Evolutionary conservation across 2,888 invertebrate genomes (phyloP), one percentile per base, ranked within the genome.

Genomic region (Drosophila vallismaia): DNA sequence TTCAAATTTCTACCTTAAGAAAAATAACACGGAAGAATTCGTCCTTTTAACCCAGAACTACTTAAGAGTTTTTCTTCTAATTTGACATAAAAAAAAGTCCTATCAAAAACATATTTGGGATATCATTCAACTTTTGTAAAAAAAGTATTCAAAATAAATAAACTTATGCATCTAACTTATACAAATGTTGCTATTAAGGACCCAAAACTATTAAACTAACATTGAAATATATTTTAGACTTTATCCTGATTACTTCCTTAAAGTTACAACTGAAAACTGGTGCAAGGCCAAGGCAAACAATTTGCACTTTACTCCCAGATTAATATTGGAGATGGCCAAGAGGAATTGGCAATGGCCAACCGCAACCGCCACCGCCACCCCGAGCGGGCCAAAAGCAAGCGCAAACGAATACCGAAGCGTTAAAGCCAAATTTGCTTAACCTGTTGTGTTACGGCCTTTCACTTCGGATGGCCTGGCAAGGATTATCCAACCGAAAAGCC

Each of bases 401-500:
- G 42, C 40, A 53, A 49, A 49, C 33, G 48, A 58, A 28, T 28
- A 28, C 28, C 28, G 28, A 69, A 40, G 28, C 10, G 56, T 4
- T 12, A 52, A 40, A 50, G 54, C 68, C 68, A 68, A 68, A 54
- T 81, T 81, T 80, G 75, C 67, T 75, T 80, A 83, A 81, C 83
- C 83, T 81, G 81, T 81, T 80, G 80, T 55, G 53, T 10, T 33
- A 12, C 44, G 56, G 71, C 69, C 76, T 76, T 79, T 77, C 74
- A 77, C 77, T 71, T 49, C 64, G 36, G 52, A 40, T 55, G 48
- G 48, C 45, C 50, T 12, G 66, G 8, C 76, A 83, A 81, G 85
- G 83, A 84, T 84, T 85, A 84, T 85, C 79, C 77, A 69, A 84
- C 77, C 77, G 70, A 69, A 36, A 53, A 58, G 70, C 48, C 74